Percentiles rank a stretch among this genome's conserved stretches.
phyloP scores from a whole-genome alignment of 2,888 invertebrate genomes.

The Panzeria rudis region DNA sequence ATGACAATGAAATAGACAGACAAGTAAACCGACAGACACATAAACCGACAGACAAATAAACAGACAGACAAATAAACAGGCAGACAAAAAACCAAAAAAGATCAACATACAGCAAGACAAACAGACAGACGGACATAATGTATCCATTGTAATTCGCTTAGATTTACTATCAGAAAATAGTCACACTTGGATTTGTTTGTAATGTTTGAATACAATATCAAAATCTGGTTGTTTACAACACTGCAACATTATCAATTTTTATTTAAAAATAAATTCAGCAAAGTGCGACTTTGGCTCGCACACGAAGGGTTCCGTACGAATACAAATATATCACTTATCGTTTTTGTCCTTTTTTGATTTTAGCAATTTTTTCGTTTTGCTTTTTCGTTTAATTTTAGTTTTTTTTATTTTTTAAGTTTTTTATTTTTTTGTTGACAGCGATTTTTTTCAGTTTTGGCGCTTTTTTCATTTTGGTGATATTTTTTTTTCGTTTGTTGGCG shows the following conservation, averaged over 20 bases:
- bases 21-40: slow-evolving; percentile 33
- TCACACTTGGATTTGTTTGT: not conserved
- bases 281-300: no score
- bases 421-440: no score
- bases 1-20: slow-evolving; percentile 34
- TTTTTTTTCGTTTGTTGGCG: no score
- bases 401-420: no score
- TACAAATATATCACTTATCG: no score
- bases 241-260: slow-evolving; percentile 14
- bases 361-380: no score
- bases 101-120: slow-evolving; percentile 1
- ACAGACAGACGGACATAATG: slow-evolving; percentile 6
- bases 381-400: no score
- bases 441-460: no score
- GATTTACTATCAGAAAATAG: slow-evolving; percentile 3
- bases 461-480: no score
- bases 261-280: no score
- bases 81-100: not conserved
- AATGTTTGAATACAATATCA: not conserved
- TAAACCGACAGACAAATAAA: not conserved
- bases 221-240: slow-evolving; percentile 23
- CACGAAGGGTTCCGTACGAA: no score
- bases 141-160: slow-evolving; percentile 29
- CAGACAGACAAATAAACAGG: slow-evolving; percentile 31
- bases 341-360: no score